Percentiles rank a stretch among this genome's conserved stretches.
Evolutionary conservation across 2,113 vertebrate genomes (phyloP).

Genomic region (Lophius piscatorius): DNA sequence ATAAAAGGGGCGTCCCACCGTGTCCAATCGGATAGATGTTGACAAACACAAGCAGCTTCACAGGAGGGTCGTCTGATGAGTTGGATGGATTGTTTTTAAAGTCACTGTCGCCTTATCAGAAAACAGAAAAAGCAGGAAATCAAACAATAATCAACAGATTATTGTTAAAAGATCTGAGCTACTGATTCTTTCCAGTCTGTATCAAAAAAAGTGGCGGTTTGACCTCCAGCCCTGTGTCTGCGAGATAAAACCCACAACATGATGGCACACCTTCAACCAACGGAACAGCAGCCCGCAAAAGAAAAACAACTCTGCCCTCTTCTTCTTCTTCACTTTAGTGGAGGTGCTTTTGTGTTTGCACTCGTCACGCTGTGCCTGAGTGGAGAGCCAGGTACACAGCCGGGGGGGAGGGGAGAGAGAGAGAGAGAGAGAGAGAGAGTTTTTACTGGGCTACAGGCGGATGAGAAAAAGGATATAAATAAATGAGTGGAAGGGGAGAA

Average conservation of each 20-base stretch:
- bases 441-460: slow-evolving; percentile 17
- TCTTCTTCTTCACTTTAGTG: slow-evolving; percentile 10
- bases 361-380: slow-evolving; percentile 27
- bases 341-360: slow-evolving; percentile 28
- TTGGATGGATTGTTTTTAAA: too few species aligned
- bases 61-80: too few species aligned
- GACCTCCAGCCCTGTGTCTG: background rate
- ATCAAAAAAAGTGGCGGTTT: background rate
- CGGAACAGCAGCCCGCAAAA: too few species aligned
- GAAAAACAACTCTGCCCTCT: too few species aligned
- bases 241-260: background rate
- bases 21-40: too few species aligned
- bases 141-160: too few species aligned
- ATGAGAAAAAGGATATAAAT: slow-evolving; percentile 62
- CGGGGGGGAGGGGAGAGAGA: background rate
- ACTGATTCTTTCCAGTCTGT: too few species aligned
- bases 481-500: slow-evolving; percentile 57
- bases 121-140: too few species aligned
- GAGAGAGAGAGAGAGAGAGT: background rate
- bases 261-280: background rate
- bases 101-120: too few species aligned
- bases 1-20: too few species aligned
- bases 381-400: slow-evolving; percentile 44
- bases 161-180: too few species aligned
- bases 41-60: too few species aligned